Conservation (phyloP, 2,113 vertebrate species). For the Calidris pugnax region DNA sequence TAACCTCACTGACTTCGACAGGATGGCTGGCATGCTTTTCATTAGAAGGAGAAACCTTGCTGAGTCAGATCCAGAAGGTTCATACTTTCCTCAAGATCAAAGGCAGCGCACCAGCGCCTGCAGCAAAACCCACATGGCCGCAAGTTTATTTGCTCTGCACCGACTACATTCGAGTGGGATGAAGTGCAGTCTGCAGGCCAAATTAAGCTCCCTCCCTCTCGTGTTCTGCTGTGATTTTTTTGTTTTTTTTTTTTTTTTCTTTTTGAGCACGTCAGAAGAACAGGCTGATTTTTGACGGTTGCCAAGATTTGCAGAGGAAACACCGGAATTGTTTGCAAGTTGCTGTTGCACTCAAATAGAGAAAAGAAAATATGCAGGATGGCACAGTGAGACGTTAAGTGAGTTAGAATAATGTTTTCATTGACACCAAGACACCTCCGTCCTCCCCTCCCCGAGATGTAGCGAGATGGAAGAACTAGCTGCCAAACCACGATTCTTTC, state of each 20-base stretch:
- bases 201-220: not conserved
- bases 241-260: not conserved
- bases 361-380: not conserved
- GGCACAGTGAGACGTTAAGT: not conserved
- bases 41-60: constrained; percentile 27
- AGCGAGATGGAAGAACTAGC: not conserved
- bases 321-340: not conserved
- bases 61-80: constrained; percentile 35
- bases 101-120: not conserved
- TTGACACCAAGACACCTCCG: not conserved
- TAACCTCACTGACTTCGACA: not conserved
- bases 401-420: not conserved
- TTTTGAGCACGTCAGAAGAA: not conserved
- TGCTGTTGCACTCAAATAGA: not conserved
- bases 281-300: not conserved
- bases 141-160: constrained; percentile 25
- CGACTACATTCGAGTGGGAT: not conserved
- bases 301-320: not conserved
- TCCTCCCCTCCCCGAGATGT: not conserved
- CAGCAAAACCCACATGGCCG: not conserved
- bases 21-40: not conserved
- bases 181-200: not conserved
- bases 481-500: not conserved
- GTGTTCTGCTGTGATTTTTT: not conserved
- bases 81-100: constrained; percentile 13